Evolutionary conservation across 2,113 vertebrate species (phyloP).

Genomic region (Callipepla squamata): DNA sequence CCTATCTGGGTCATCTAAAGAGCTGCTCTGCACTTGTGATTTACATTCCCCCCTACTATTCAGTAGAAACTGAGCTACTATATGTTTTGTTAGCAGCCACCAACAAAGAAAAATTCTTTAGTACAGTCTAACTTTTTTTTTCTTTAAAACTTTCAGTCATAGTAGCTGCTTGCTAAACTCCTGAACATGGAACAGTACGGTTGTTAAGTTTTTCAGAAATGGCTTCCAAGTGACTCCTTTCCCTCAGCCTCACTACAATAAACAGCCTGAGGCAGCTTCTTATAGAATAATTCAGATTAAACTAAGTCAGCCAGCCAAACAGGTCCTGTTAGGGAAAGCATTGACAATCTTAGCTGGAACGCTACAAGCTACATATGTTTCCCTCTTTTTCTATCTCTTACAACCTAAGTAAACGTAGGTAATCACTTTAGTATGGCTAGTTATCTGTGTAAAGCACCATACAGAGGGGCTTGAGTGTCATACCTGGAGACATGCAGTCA

Average conservation of each 20-base stretch:
- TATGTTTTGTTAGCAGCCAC: background rate
- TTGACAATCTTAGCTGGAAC: background rate
- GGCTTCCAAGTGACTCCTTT: background rate
- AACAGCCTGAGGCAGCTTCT: background rate
- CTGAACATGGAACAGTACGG: background rate
- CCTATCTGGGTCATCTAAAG: background rate
- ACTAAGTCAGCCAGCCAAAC: constrained; percentile 43
- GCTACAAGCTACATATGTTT: background rate
- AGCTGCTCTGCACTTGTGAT: background rate
- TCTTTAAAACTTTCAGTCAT: background rate
- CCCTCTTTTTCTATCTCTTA: background rate
- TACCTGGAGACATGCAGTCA: background rate
- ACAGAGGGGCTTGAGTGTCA: background rate
- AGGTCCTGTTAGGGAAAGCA: background rate
- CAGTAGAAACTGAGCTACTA: background rate
- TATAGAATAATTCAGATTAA: constrained; percentile 27
- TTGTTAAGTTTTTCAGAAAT: background rate
- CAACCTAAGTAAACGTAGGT: background rate
- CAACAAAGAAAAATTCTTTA: constrained; percentile 4
- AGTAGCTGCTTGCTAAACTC: background rate
- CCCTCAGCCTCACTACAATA: background rate
- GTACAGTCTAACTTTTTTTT: background rate
- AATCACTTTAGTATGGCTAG: background rate
- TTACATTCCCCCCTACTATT: background rate
- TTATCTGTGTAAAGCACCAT: background rate